A percentile compares a stretch with the other conserved stretches of the same genome.
These are phyloP conservation scores for Amyelois transitella DNA, from an alignment of 1,140 invertebrate species.

Conservation along the genomic window DNA sequence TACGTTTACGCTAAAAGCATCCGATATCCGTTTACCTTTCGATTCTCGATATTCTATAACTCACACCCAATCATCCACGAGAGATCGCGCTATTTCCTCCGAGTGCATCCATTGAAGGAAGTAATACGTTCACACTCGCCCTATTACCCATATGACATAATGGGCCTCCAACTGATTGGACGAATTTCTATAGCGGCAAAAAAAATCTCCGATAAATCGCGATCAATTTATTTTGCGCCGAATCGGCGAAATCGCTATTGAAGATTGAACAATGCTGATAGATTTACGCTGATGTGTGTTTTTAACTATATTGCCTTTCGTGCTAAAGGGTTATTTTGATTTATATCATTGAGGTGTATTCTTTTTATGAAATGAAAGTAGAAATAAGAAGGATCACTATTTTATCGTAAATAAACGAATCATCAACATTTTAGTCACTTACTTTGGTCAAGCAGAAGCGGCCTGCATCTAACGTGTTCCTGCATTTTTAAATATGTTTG, in stretches of 20 bases:
- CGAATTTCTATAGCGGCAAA: constrained; percentile 14
- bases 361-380: no score
- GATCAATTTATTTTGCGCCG: constrained; percentile 17
- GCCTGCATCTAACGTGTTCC: no score
- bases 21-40: constrained; percentile 4
- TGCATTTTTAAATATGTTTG: no score
- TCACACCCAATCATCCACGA: constrained; percentile 18
- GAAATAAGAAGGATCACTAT: no score
- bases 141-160: constrained; percentile 18
- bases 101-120: constrained; percentile 18
- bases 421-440: no score
- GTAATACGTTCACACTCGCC: constrained; percentile 17
- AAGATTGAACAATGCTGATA: neutral
- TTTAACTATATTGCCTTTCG: neutral
- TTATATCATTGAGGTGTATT: no score
- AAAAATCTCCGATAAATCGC: constrained; percentile 16
- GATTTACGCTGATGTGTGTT: neutral
- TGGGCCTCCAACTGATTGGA: constrained; percentile 16
- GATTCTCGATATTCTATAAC: constrained; percentile 15
- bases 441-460: no score
- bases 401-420: no score
- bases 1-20: constrained; percentile 10
- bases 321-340: neutral
- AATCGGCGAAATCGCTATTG: constrained; percentile 3
- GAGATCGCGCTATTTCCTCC: constrained; percentile 21